Evolutionary conservation across 2,113 vertebrate genomes (phyloP).

Genomic region (Malurus elegans): DNA sequence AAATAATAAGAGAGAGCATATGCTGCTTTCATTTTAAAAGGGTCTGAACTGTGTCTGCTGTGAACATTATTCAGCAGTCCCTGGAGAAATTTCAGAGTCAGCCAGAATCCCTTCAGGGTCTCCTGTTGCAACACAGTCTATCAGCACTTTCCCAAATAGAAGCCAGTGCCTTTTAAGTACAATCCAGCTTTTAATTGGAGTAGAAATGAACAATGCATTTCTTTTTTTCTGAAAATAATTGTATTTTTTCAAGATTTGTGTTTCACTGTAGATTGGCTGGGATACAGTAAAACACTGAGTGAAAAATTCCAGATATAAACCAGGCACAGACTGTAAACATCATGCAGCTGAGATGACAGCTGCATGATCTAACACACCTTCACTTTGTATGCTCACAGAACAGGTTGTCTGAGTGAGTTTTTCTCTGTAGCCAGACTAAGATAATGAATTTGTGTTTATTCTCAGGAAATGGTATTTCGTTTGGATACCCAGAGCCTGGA

Average conservation of each 20-base stretch:
- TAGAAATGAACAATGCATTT: not conserved
- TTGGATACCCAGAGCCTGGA: slow-evolving; percentile 83
- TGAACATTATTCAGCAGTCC: slow-evolving; percentile 31
- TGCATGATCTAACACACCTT: not conserved
- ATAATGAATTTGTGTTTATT: slow-evolving; percentile 21
- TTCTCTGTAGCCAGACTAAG: not conserved
- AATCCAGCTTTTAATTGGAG: slow-evolving; percentile 15
- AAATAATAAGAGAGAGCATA: slow-evolving; percentile 18
- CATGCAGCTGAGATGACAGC: not conserved
- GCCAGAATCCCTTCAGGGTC: slow-evolving; percentile 15
- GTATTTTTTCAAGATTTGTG: not conserved
- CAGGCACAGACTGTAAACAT: not conserved
- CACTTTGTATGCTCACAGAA: not conserved
- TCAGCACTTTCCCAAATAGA: slow-evolving; percentile 8
- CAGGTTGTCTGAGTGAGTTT: not conserved
- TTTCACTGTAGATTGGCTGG: not conserved
- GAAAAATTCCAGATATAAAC: not conserved
- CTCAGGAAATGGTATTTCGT: slow-evolving; percentile 81
- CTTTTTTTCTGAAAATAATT: not conserved
- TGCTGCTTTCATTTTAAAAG: slow-evolving; percentile 16
- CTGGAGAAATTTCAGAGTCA: slow-evolving; percentile 25
- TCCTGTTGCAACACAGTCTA: slow-evolving; percentile 20
- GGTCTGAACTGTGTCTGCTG: not conserved
- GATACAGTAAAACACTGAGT: not conserved
- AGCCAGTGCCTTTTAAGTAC: slow-evolving; percentile 18